These are phyloP conservation scores for Etia nguti DNA, from an alignment of 2,113 vertebrate genomes.

Conservation along the genomic window DNA sequence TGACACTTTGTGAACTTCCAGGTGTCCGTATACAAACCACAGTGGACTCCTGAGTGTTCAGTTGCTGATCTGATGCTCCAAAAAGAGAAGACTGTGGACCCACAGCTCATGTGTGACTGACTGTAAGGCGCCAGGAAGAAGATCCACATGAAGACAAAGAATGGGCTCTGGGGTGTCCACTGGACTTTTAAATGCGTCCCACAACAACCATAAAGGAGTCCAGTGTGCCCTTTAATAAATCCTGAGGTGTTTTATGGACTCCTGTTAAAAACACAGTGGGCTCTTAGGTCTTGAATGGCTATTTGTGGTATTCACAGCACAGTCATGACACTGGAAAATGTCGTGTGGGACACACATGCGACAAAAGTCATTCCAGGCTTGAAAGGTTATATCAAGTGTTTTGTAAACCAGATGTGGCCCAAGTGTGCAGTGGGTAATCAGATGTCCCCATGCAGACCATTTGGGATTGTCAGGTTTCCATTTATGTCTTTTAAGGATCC, in stretches of 20 bases:
- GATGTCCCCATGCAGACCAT: background rate
- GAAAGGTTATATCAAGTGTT: no score
- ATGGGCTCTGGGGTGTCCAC: accelerated
- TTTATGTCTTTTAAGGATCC: background rate
- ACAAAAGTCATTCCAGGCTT: no score
- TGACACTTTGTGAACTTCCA: background rate
- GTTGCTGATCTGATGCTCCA: background rate
- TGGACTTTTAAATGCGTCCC: background rate
- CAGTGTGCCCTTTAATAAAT: background rate
- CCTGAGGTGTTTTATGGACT: accelerated
- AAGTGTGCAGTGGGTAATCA: background rate
- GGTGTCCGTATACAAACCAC: background rate
- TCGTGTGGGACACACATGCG: no score
- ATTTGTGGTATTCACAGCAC: background rate
- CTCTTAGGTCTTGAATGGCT: background rate
- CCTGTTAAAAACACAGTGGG: background rate
- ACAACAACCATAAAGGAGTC: background rate
- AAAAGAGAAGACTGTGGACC: background rate
- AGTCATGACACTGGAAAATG: no score
- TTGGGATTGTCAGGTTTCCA: background rate
- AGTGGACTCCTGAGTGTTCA: background rate
- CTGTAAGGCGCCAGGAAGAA: background rate
- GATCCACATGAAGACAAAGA: background rate
- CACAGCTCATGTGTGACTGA: background rate
- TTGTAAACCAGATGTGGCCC: no score